Conservation (phyloP, 2,797 vertebrate species). For the Onychomys torridus region DNA sequence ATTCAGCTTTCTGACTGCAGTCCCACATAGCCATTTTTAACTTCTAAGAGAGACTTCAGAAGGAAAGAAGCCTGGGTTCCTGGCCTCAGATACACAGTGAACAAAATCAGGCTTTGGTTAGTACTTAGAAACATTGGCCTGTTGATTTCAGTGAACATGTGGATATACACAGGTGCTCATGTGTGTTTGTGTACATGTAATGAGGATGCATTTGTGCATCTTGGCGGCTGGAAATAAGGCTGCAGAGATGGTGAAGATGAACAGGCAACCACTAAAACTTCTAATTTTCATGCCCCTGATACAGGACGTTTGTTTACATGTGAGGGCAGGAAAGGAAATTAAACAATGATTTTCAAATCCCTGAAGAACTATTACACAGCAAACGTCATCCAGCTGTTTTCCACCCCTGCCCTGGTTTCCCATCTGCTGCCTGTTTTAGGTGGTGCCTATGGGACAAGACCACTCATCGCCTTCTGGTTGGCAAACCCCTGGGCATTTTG, state of each 20-base stretch:
- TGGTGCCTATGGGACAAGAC: slow-evolving; percentile 55
- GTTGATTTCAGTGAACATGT: neutral
- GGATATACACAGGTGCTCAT: neutral
- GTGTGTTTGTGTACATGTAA: too few species aligned
- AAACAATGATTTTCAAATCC: slow-evolving; percentile 75
- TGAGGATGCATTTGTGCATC: neutral
- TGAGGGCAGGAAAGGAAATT: slow-evolving; percentile 64
- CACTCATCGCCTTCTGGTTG: slow-evolving; percentile 63
- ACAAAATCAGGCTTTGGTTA: neutral
- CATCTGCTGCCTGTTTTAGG: slow-evolving; percentile 72
- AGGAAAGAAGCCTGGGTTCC: neutral
- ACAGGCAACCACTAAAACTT: slow-evolving; percentile 16
- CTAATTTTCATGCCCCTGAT: neutral
- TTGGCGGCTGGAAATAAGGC: neutral
- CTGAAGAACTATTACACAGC: slow-evolving; percentile 63
- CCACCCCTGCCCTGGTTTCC: slow-evolving; percentile 65
- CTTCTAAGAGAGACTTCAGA: slow-evolving; percentile 57
- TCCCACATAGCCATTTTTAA: slow-evolving; percentile 67
- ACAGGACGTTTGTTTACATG: slow-evolving; percentile 67
- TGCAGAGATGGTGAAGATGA: neutral
- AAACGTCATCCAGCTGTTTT: slow-evolving; percentile 79
- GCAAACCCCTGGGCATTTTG: slow-evolving; percentile 60
- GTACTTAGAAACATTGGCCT: neutral
- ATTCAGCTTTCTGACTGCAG: slow-evolving; percentile 52
- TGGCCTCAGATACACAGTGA: slow-evolving; percentile 12